Evolutionary conservation across 2,888 invertebrate genomes (phyloP), one percentile per base, ranked within the genome.

Genomic region (Dorcus hopei): DNA sequence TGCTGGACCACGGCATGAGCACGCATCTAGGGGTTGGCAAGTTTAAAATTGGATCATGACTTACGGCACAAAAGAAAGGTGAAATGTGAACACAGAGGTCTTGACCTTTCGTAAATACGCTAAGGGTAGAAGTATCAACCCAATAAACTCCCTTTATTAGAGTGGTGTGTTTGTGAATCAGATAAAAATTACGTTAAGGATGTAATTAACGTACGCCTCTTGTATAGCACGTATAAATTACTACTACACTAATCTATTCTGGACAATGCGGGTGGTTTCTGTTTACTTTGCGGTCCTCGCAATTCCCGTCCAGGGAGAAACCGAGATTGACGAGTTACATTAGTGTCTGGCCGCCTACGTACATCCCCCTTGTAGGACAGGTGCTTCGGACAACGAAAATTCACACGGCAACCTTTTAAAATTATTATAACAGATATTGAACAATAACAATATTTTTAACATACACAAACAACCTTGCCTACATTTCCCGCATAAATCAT

Each of bases 311-410:
- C 59, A 54, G 54, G 59, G 65, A 62, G 58, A 58, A 61, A 59
- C 67, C 68, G 73, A 75, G 74, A 76, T 76, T 75, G 75, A 75
- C 75, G 75, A 74, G 73, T 70, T 75, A 74, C 75, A 75, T 75
- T 76, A 76, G 75, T 72, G 75, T 75, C 75, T 74, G 74, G 75
- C 72, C 71, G 71, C 65, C 68, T 65, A 67, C 52, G 50, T 49
- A 33, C 26, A 52, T 33, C 43, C 52, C 58, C 57, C 55, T 42
- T 49, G 55, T 59, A 63, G 65, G 68, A 69, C 75, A 75, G 74
- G 70, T 75, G 75, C 66, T 73, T 66, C 70, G 73, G 74, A 75
- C 74, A 72, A 72, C 71, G 64, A 66, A 67, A 69, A 67, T 72
- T 75, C 75, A 70, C 75, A 75, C 73, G 68, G 61, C 57, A 49